These are phyloP conservation scores for Gymnorhina tibicen DNA, from an alignment of 2,113 vertebrate genomes.

Conservation along the genomic window DNA sequence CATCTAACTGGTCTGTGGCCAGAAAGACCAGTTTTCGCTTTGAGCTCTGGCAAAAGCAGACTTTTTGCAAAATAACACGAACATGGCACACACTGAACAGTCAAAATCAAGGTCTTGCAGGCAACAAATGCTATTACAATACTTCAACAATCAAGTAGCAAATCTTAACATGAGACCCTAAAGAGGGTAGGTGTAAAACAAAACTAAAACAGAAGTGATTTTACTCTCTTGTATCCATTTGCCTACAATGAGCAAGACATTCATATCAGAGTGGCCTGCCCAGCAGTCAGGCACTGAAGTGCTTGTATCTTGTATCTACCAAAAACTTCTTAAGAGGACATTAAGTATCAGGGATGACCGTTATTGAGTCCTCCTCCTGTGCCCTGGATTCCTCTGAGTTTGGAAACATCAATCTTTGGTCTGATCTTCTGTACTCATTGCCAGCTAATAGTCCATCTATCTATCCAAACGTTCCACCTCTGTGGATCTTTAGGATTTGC, in stretches of 20 bases:
- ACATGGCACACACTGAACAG: background rate
- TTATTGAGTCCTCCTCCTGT: background rate
- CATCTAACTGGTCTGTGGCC: background rate
- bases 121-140: background rate
- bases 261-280: rapidly evolving
- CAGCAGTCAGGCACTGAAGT: background rate
- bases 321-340: background rate
- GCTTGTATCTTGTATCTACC: background rate
- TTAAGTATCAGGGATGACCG: background rate
- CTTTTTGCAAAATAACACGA: background rate
- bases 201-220: background rate
- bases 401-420: background rate
- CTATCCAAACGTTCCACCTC: background rate
- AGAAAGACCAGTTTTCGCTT: background rate
- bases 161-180: background rate
- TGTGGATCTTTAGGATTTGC: background rate
- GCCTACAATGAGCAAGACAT: background rate
- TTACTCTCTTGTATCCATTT: background rate
- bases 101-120: background rate
- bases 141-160: background rate
- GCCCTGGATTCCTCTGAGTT: background rate
- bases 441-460: rapidly evolving
- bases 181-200: background rate
- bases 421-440: background rate
- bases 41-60: background rate